Percentiles rank a stretch among this genome's conserved stretches.
These are phyloP conservation scores for Apis laboriosa DNA, from an alignment of 1,140 invertebrate species.

Conservation along the genomic window DNA sequence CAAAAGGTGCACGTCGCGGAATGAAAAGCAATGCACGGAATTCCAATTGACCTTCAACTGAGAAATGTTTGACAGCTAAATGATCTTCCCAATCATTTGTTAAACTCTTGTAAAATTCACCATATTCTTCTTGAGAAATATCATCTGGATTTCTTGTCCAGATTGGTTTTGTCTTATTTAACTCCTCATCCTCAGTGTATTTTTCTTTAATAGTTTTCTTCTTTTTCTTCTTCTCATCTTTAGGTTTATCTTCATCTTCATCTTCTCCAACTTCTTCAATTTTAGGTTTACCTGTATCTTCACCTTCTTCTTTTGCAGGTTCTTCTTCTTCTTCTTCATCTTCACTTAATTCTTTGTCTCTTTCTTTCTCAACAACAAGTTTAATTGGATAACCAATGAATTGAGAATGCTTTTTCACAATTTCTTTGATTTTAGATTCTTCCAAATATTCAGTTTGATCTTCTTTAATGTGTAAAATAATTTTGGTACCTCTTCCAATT, in stretches of 20 bases:
- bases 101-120: conserved; percentile 99
- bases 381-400: conserved; percentile 99
- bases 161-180: conserved; percentile 99
- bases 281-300: conserved; percentile 89
- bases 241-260: conserved; percentile 94
- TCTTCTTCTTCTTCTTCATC: conserved; percentile 87
- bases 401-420: conserved; percentile 99
- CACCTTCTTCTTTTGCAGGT: conserved; percentile 85
- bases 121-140: conserved; percentile 98
- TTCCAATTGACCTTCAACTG: conserved; percentile 98
- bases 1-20: conserved; percentile 97
- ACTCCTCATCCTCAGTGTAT: conserved; percentile 98
- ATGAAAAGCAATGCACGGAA: conserved; percentile 98
- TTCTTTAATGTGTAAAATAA: conserved; percentile 89
- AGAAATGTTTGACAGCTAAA: conserved; percentile 99
- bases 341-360: conserved; percentile 96
- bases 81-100: conserved; percentile 99
- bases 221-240: conserved; percentile 93
- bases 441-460: conserved; percentile 92
- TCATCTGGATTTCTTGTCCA: conserved; percentile 99
- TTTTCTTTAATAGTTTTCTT: conserved; percentile 99
- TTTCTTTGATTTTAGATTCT: conserved; percentile 96
- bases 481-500: conserved; percentile 88
- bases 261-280: conserved; percentile 91
- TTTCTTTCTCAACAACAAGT: conserved; percentile 95